A percentile compares a stretch with the other conserved stretches of the same genome.
Conservation (phyloP, 2,797 vertebrate genomes). For the Siniperca obscura region DNA sequence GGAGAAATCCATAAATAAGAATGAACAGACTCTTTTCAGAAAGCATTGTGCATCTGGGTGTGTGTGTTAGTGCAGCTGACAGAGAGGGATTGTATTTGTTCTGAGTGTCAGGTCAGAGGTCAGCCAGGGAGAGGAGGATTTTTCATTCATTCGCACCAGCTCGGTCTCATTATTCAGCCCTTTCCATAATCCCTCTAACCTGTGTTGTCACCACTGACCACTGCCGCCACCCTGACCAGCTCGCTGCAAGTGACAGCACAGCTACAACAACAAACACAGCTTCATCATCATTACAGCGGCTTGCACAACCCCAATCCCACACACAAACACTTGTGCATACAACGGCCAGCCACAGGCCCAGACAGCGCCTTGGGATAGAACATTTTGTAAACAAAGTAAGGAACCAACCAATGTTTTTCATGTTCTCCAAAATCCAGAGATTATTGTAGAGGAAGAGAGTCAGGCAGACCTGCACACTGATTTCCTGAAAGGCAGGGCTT, state of each 20-base stretch:
- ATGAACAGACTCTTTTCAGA: conserved; percentile 52
- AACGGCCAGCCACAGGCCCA: conserved; percentile 32
- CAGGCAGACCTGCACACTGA: conserved; percentile 13
- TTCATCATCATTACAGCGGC: conserved; percentile 75
- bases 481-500: conserved; percentile 17
- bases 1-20: conserved; percentile 51
- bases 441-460: conserved; percentile 30
- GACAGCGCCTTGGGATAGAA: conserved; percentile 43
- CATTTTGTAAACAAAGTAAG: conserved; percentile 60
- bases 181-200: conserved; percentile 72
- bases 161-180: conserved; percentile 76
- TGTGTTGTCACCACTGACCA: conserved; percentile 68
- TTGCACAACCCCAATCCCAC: conserved; percentile 47
- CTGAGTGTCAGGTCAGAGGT: conserved; percentile 75
- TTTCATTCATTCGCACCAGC: conserved; percentile 70
- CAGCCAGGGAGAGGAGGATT: conserved; percentile 70
- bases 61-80: conserved; percentile 78
- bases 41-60: conserved; percentile 53
- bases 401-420: conserved; percentile 48
- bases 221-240: conserved; percentile 33
- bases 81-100: conserved; percentile 75
- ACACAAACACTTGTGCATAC: conserved; percentile 51
- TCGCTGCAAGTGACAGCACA: conserved; percentile 60
- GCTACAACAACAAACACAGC: conserved; percentile 80
- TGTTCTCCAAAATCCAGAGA: conserved; percentile 53